Evolutionary conservation across 2,113 vertebrate genomes (phyloP).

Genomic region (Genyomyrus donnyi): DNA sequence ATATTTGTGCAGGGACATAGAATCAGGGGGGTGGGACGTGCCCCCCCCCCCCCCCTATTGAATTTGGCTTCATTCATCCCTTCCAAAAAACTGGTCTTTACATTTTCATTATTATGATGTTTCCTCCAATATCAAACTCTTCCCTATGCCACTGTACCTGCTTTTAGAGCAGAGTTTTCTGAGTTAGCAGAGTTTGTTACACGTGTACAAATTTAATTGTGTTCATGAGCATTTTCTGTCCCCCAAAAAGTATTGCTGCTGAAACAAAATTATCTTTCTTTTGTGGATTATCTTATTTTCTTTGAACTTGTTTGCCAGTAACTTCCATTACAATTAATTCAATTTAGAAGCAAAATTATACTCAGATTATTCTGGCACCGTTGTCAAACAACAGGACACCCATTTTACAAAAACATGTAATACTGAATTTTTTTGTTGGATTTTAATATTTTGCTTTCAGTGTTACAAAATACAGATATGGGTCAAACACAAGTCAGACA

Average conservation of each 20-base stretch:
- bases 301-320: background rate
- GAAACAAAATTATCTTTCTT: background rate
- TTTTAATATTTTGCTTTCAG: no score
- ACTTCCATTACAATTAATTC: background rate
- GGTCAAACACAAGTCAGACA: background rate
- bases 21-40: background rate
- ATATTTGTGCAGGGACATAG: background rate
- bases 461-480: no score
- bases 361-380: background rate
- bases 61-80: background rate
- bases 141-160: background rate
- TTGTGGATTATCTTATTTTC: background rate
- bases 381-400: background rate
- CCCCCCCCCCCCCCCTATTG: background rate
- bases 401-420: background rate
- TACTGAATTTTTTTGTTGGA: no score
- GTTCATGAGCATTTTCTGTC: background rate
- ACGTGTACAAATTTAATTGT: background rate
- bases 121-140: background rate
- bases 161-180: background rate
- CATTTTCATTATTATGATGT: background rate
- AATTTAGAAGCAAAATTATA: background rate
- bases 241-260: background rate
- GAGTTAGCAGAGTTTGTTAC: background rate
- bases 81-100: background rate